A percentile compares a stretch with the other conserved stretches of the same genome.
These are phyloP conservation scores for Pteropus alecto DNA, from an alignment of 2,113 vertebrate species.

Conservation along the genomic window DNA sequence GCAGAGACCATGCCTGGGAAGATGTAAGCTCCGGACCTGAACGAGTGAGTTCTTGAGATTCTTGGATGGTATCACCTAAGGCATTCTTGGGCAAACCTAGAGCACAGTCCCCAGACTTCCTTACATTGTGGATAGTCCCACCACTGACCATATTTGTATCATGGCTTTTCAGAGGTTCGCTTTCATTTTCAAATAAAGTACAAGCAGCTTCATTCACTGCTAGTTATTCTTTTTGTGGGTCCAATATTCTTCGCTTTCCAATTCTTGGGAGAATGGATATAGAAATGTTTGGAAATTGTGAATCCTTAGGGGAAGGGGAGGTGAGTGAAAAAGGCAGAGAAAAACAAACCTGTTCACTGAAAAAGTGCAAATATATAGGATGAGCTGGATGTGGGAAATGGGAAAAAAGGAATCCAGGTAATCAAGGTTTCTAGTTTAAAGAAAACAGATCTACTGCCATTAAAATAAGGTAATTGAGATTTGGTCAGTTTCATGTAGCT, in stretches of 20 bases:
- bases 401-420: neutral
- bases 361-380: neutral
- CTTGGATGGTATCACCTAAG: neutral
- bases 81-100: neutral
- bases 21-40: neutral
- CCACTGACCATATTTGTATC: neutral
- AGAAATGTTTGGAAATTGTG: neutral
- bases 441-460: neutral
- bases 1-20: neutral
- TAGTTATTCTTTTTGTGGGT: neutral
- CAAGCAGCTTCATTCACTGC: neutral
- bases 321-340: neutral
- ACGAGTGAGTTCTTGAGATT: neutral
- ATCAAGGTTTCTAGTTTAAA: neutral
- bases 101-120: neutral
- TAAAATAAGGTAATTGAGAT: neutral
- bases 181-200: constrained; percentile 67
- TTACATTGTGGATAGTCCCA: neutral
- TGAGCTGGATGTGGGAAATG: neutral
- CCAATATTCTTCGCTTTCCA: neutral
- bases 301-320: neutral
- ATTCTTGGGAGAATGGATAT: neutral
- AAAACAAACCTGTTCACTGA: neutral
- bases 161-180: constrained; percentile 15
- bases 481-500: neutral